Evolutionary conservation across 2,888 invertebrate genomes (phyloP).

Genomic region (Thyatira batis): DNA sequence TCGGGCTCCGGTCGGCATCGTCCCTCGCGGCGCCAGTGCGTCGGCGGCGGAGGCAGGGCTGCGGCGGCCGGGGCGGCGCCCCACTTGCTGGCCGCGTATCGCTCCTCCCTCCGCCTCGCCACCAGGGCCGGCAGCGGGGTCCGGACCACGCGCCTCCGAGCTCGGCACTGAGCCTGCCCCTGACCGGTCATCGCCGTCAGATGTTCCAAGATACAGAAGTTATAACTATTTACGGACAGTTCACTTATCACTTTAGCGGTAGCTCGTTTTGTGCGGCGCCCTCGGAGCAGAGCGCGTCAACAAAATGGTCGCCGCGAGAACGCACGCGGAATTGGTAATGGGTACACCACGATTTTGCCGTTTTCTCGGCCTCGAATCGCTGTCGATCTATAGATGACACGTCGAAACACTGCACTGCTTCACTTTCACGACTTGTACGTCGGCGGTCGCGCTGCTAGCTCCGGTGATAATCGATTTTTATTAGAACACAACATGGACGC

Average conservation of each 20-base stretch:
- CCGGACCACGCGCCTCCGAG: slow-evolving; percentile 49
- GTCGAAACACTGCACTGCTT: slow-evolving; percentile 75
- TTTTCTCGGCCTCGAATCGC: slow-evolving; percentile 68
- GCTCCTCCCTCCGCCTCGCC: slow-evolving; percentile 52
- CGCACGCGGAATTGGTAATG: slow-evolving; percentile 48
- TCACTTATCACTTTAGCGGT: slow-evolving; percentile 60
- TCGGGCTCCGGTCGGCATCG: slow-evolving; percentile 75
- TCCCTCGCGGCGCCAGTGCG: slow-evolving; percentile 86
- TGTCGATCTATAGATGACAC: slow-evolving; percentile 79
- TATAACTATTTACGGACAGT: slow-evolving; percentile 42
- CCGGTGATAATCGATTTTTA: slow-evolving; percentile 72
- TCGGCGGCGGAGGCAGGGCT: slow-evolving; percentile 90
- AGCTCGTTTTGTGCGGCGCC: slow-evolving; percentile 38
- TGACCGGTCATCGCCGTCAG: slow-evolving; percentile 43
- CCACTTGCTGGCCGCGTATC: slow-evolving; percentile 89
- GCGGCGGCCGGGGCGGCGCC: slow-evolving; percentile 91
- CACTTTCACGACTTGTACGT: slow-evolving; percentile 73
- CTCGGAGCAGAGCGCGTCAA: slow-evolving; percentile 56
- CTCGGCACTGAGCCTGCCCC: slow-evolving; percentile 47
- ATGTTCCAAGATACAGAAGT: slow-evolving; percentile 23
- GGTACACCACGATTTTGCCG: slow-evolving; percentile 48
- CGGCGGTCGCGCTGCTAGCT: slow-evolving; percentile 79
- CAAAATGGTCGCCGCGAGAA: slow-evolving; percentile 65
- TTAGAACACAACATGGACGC: slow-evolving; percentile 70
- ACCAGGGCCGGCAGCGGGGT: slow-evolving; percentile 41